These are phyloP conservation scores for Phorcus lineatus DNA, from an alignment of 2,888 invertebrate species.

Conservation along the genomic window DNA sequence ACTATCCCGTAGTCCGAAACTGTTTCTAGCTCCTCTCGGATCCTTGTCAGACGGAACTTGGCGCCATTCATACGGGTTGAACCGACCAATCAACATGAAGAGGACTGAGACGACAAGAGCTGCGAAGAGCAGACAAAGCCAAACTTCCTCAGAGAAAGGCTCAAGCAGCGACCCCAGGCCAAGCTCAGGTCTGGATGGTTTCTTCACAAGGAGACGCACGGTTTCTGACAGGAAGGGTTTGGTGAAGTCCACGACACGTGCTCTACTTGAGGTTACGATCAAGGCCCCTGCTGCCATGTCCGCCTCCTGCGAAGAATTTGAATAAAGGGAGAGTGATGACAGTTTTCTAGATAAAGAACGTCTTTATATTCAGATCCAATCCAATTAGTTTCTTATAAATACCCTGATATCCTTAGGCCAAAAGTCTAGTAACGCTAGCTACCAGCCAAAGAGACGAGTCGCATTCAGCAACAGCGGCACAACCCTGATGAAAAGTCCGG, in stretches of 20 bases:
- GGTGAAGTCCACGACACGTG: conserved; percentile 34
- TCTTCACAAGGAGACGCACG: conserved; percentile 41
- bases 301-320: conserved; percentile 22
- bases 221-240: conserved; percentile 36
- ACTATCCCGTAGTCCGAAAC: conserved; percentile 46
- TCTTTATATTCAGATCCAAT: too few species aligned
- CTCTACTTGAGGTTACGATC: background rate
- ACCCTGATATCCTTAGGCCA: too few species aligned
- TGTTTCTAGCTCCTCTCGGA: conserved; percentile 31
- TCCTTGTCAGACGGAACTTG: conserved; percentile 39
- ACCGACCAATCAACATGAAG: conserved; percentile 42
- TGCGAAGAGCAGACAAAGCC: conserved; percentile 42
- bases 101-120: conserved; percentile 28
- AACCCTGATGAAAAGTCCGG: too few species aligned
- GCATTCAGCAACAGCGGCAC: too few species aligned
- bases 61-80: conserved; percentile 45
- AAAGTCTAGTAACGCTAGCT: too few species aligned
- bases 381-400: too few species aligned
- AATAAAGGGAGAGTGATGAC: background rate
- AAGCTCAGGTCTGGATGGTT: background rate
- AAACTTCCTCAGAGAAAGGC: conserved; percentile 38
- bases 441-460: too few species aligned
- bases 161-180: conserved; percentile 38
- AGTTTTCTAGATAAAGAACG: background rate
- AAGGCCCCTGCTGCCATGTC: conserved; percentile 24